Base-by-base conservation (phyloP, 2,888 invertebrate species). In the Scaptodrosophila latifasciaeformis region DNA sequence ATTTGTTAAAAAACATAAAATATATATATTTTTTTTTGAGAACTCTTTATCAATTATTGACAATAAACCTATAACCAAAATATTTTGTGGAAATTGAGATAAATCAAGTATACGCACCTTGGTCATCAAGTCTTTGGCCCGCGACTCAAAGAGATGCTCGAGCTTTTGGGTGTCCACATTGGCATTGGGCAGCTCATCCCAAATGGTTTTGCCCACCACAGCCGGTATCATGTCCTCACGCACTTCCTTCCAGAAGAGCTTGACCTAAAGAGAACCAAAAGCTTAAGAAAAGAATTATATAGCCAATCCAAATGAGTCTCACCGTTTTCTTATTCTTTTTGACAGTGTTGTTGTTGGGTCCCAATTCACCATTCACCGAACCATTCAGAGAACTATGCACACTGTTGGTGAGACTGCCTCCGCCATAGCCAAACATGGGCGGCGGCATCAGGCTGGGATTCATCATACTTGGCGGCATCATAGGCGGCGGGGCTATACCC, bases 211-310 rank as follows among this genome's bases (percentile, higher is more conserved):
- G 63, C 88, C 88, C 43, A 92, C 88, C 59, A 91, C 91, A 29
- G 91, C 87, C 10, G 88, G 87, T 34, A 88, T 85, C 51, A 87
- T 75, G 27, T 87, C 82, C 65, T 95, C 95, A 67, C 94, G 90
- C 5, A 96, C 94, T 87, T 99, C 97, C 83, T 95, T 95, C 99
- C 99, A 99, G 86, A 99, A 99, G 47, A 99, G 88, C 87, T 97
- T 97, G 9, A 87, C 86, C 86, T 87, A 27, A 0, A 4, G 0
- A 0, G 5, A 13, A 10, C 6, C 3, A 18, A 43, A 3, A 34
- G n/a, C 37, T 7, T 21, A 48, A 29, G 21, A 13, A 30, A 51
- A 12, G 18, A 18, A 44, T 19, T 30, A 40, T 29, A 17, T 19
- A n/a, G 13, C 18, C 4, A 10, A 17, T 39, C 5, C 9, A 27